Conservation (phyloP, 2,797 vertebrate genomes). For the Gallinago nigripennis region DNA sequence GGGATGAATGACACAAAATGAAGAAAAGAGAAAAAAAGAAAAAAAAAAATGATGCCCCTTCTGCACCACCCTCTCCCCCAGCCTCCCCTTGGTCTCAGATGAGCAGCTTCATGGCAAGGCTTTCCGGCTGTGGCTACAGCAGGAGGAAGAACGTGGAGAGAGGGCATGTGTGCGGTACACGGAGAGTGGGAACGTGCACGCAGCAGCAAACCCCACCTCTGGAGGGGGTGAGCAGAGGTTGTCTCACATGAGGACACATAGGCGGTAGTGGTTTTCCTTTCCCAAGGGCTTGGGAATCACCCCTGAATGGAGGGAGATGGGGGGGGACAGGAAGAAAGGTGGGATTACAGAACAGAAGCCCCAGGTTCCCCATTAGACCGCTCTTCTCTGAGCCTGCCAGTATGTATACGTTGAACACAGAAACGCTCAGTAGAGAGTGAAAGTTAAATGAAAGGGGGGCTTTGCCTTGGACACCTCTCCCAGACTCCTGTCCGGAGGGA, state of each 20-base stretch:
- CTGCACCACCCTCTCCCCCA: not conserved
- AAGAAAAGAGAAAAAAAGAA: not conserved
- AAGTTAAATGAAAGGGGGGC: not conserved
- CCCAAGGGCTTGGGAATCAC: not conserved
- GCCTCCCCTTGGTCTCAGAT: not conserved
- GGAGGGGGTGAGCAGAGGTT: not conserved
- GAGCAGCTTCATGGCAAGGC: not conserved
- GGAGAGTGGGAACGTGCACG: not conserved
- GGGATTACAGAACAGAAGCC: not conserved
- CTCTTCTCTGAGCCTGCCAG: not conserved
- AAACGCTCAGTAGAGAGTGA: not conserved
- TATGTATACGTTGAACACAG: not conserved
- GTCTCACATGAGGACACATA: not conserved
- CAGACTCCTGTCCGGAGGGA: not conserved
- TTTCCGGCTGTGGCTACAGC: not conserved
- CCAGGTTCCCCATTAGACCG: not conserved
- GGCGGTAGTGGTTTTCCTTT: not conserved
- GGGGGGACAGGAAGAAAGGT: constrained; percentile 31
- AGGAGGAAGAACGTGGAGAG: not conserved
- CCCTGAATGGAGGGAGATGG: not conserved
- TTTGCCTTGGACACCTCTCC: not conserved
- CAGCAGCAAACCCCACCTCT: not conserved
- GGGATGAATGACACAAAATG: constrained; percentile 40
- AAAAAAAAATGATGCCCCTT: not conserved
- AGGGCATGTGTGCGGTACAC: not conserved